Conservation (phyloP, 1,140 invertebrate species). For the Samia ricini region DNA sequence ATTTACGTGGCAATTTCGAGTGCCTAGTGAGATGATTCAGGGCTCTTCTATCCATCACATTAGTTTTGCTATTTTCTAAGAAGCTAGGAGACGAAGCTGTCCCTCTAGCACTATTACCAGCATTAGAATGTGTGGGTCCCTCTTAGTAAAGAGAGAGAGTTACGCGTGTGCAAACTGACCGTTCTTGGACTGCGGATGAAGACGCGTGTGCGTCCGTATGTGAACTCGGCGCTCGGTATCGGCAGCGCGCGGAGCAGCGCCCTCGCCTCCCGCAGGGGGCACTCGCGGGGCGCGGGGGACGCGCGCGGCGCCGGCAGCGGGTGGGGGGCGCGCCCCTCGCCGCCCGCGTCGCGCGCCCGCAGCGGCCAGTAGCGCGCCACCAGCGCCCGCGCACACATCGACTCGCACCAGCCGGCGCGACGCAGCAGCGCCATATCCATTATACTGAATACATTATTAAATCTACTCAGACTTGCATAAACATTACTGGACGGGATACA, state of each 20-base stretch:
- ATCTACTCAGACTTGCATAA: too few species aligned
- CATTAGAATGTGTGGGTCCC: too few species aligned
- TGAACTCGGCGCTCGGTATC: conserved; percentile 86
- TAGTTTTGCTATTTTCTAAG: too few species aligned
- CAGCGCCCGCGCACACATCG: conserved; percentile 54
- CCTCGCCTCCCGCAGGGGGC: conserved; percentile 32
- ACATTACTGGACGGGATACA: too few species aligned
- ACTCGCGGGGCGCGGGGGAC: conserved; percentile 8
- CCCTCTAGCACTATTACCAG: too few species aligned
- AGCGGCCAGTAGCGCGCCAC: conserved; percentile 58
- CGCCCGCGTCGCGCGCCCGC: conserved; percentile 26
- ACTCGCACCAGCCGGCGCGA: conserved; percentile 68
- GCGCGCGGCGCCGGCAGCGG: conserved; percentile 17
- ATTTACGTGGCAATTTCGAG: too few species aligned
- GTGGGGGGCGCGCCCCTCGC: conserved; percentile 22
- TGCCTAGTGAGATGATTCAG: too few species aligned
- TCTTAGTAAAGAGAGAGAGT: too few species aligned
- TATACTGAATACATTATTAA: conserved; percentile 42
- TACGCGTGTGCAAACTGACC: too few species aligned
- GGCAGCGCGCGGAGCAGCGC: conserved; percentile 82
- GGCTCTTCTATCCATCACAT: too few species aligned
- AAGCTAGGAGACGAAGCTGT: too few species aligned
- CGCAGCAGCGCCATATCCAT: conserved; percentile 68
- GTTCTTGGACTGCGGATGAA: conserved; percentile 83
- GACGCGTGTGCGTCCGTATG: conserved; percentile 85